Percentiles rank a stretch among this genome's conserved stretches.
phyloP scores from a whole-genome alignment of 2,888 invertebrate genomes.

The Pyrrhosoma nymphula region DNA sequence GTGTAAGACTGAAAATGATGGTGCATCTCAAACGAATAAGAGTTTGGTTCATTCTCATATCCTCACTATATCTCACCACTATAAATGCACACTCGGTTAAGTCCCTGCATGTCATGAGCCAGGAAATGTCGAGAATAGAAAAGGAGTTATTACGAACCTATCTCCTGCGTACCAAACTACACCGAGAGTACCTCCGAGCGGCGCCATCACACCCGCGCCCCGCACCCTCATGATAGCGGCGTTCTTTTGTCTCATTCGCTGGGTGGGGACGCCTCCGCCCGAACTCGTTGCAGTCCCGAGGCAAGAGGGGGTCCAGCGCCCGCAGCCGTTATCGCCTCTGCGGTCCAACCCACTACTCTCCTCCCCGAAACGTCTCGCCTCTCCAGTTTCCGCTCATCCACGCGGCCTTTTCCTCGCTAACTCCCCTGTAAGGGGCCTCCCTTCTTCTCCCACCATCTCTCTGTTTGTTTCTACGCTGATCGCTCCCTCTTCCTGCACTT shows the following conservation, averaged over 20 bases:
- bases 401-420: not conserved
- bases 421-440: not conserved
- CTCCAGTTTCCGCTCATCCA: not conserved
- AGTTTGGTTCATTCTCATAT: no score
- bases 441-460: no score
- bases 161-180: no score
- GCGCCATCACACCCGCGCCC: no score
- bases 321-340: not conserved
- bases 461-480: not conserved
- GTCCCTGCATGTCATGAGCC: no score
- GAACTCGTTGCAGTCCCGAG: not conserved
- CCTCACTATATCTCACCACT: no score
- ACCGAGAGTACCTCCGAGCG: no score
- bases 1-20: no score
- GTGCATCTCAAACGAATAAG: no score
- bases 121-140: no score
- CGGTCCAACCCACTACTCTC: not conserved
- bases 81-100: no score
- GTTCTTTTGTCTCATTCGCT: not conserved
- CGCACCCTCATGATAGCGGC: not conserved
- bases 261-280: not conserved
- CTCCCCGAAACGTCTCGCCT: not conserved
- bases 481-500: not conserved
- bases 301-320: not conserved
- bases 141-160: no score